These are phyloP conservation scores for Tetragnatha versicolor DNA, from an alignment of 1,140 invertebrate genomes.

Conservation along the genomic window DNA sequence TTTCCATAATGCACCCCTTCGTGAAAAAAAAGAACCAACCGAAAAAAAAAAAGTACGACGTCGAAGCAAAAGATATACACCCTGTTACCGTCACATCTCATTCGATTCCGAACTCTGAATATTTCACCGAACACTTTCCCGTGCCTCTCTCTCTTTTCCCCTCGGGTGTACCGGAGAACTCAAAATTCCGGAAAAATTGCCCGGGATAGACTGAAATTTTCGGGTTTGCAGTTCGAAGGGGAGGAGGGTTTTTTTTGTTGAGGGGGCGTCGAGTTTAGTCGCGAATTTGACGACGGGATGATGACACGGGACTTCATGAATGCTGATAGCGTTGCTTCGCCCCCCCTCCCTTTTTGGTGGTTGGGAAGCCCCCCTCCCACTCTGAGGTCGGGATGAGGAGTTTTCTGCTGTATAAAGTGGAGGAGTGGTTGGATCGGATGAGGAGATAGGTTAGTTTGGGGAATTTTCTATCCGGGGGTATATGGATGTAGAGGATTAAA, in stretches of 20 bases:
- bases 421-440: too few species aligned
- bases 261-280: neutral
- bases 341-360: too few species aligned
- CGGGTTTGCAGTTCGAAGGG: too few species aligned
- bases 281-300: conserved; percentile 28
- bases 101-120: conserved; percentile 30
- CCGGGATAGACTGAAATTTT: too few species aligned
- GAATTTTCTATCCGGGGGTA: too few species aligned
- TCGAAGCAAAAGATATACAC: neutral
- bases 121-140: conserved; percentile 15
- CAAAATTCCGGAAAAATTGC: conserved; percentile 27
- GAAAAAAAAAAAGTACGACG: neutral
- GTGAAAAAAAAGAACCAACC: neutral
- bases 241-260: too few species aligned
- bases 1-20: conserved; percentile 12
- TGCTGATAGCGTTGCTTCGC: conserved; percentile 8
- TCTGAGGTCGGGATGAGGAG: neutral
- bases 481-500: too few species aligned
- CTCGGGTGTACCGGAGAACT: neutral
- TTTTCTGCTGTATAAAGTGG: too few species aligned
- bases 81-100: conserved; percentile 17
- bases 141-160: neutral
- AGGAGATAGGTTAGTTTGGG: too few species aligned
- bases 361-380: neutral
- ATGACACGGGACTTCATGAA: conserved; percentile 22